Base-by-base conservation (phyloP, 1,140 invertebrate genomes). In the Rhyzopertha dominica region DNA sequence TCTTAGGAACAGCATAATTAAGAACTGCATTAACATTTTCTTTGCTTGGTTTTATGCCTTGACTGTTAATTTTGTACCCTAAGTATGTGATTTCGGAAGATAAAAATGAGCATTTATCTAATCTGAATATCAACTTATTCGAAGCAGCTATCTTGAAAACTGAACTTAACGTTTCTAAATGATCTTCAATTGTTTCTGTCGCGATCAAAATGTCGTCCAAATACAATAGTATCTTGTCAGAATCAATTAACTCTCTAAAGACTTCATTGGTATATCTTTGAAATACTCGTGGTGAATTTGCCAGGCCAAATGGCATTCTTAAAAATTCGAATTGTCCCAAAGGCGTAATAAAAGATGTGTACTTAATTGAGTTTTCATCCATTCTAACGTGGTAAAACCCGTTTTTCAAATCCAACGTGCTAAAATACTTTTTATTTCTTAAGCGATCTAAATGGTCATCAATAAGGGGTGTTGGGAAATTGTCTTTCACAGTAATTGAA, bases 371-470 rank as follows among this genome's bases (percentile, higher is more conserved):
- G 17, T 48, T 13, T 24, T 60, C 49, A 18, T 55, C 31, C 1
- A 69, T 41, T 5, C 30, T 17, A 2, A 70, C 50, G 32, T 72
- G 65, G 39, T 71, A 47, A n/a, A 29, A 44, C 26, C 63, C 67
- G 30, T 56, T 53, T 31, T 44, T 56, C 25, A 68, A 18, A 46
- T 69, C 67, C 5, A 72, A 32, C 9, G 50, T 57, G 9, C 41
- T 58, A 34, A 65, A 66, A 9, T 54, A 36, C 22, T 49, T 48
- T 5, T 32, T 42, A 7, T 49, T 28, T 10, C 24, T 16, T 17
- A 53, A 14, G 41, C 23, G 34, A 29, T 52, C 51, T 0, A 59
- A 28, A 29, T 30, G 47, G 19, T 51, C 53, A 20, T 50, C 51
- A 19, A 54, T 53, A 39, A 46, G 38, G 10, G 36, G 49, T 3